These are phyloP conservation scores for Oryzias melastigma DNA, from an alignment of 2,113 vertebrate species.

Conservation along the genomic window DNA sequence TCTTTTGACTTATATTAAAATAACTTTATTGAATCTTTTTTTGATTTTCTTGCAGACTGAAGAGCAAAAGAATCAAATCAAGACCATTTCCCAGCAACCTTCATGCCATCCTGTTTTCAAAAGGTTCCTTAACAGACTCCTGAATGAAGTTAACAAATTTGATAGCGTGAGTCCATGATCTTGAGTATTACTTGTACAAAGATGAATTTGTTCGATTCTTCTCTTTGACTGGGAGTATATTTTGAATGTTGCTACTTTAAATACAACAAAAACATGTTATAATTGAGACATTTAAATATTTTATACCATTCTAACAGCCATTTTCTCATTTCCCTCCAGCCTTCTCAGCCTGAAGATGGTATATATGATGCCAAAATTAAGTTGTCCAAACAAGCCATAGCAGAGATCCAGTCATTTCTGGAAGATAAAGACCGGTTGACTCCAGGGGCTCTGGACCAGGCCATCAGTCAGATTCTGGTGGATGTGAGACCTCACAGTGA, in stretches of 20 bases:
- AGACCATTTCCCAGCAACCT: conserved; percentile 55
- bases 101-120: conserved; percentile 87
- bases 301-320: rapidly evolving
- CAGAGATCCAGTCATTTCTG: conserved; percentile 85
- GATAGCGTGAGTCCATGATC: conserved; percentile 80
- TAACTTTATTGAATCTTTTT: background rate
- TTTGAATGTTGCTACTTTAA: too few species aligned
- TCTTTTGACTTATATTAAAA: too few species aligned
- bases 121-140: conserved; percentile 87
- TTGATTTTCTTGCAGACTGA: conserved; percentile 55
- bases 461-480: conserved; percentile 85
- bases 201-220: background rate
- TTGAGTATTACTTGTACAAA: conserved; percentile 12
- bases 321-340: conserved; percentile 67
- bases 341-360: conserved; percentile 66
- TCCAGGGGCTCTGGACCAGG: conserved; percentile 88
- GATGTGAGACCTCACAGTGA: conserved; percentile 86
- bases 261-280: background rate
- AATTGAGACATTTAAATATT: background rate
- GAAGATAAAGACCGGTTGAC: conserved; percentile 79
- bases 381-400: conserved; percentile 78
- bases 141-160: conserved; percentile 84
- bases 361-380: conserved; percentile 87
- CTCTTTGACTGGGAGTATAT: too few species aligned
- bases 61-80: conserved; percentile 50